Percentiles rank a stretch among this genome's conserved stretches.
Conservation (phyloP, 1,140 invertebrate genomes). For the Rhagoletis pomonella region DNA sequence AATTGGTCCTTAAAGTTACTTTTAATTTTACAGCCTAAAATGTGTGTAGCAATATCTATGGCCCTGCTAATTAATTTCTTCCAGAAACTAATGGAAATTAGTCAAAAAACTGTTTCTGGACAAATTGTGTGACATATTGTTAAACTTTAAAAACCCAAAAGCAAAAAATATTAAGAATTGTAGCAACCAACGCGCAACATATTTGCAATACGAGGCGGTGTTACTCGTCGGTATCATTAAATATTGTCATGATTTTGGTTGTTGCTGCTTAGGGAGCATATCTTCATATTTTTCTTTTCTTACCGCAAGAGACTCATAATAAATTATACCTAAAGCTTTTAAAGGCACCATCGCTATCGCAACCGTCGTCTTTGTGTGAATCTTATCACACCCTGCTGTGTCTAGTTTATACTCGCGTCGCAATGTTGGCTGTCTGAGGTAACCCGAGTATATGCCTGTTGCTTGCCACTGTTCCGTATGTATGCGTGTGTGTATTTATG, state of each 20-base stretch:
- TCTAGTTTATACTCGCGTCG: background rate
- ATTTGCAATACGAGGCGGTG: background rate
- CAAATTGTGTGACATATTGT: background rate
- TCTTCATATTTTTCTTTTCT: background rate
- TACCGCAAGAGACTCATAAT: background rate
- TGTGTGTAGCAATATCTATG: no score
- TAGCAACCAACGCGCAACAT: background rate
- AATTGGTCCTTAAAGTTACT: no score
- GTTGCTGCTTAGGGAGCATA: background rate
- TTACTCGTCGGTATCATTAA: background rate
- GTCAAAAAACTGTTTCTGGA: background rate
- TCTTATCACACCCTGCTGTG: background rate
- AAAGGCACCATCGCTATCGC: background rate
- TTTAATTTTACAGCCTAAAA: no score
- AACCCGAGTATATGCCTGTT: background rate
- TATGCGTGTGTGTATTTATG: no score
- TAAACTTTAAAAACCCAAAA: background rate
- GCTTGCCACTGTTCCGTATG: background rate
- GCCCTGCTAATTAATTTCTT: no score
- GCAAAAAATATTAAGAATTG: background rate
- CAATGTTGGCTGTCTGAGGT: background rate
- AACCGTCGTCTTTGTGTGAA: constrained; percentile 4
- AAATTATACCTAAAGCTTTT: constrained; percentile 22
- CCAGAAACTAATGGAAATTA: no score
- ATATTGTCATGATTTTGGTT: background rate